Evolutionary conservation across 2,113 vertebrate genomes (phyloP), one percentile per base, ranked within the genome.

Genomic region (Acrocephalus kingi): DNA sequence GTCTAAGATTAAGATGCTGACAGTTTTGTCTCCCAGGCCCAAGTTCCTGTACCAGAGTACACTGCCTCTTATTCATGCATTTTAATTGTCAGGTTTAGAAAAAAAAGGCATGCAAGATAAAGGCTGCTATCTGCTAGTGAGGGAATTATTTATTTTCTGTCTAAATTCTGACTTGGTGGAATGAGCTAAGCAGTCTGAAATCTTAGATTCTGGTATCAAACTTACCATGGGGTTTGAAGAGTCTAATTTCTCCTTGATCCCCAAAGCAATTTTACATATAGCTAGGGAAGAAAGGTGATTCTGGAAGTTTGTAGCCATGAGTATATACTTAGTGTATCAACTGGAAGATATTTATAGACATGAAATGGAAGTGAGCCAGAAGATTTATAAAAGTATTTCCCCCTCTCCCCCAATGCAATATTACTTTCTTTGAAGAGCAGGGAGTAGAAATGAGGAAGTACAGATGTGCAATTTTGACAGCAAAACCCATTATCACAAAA

Each of bases 1-100:
- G 66, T 64, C 77, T 79, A 54, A 93, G 62, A 95, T 87, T 39
- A 91, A 85, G 63, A 93, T 90, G 84, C 87, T 91, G 84, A 94
- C 89, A 93, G 75, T 51, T 94, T 58, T 63, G 39, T 88, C 87
- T 96, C 59, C 54, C 39, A 87, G 74, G 87, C 78, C 54, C 46
- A 63, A 94, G 75, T 62, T 97, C 58, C 81, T 87, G 62, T 41
- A 79, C 51, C 33, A 76, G 55, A 62, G 33, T 49, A 66, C 18
- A 55, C 25, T 51, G 58, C 25, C 28, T 62, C 77, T 79, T 84
- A 68, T 35, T 85, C 76, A 52, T 46, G 28, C 54, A 89, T 72
- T 66, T 93, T 83, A 95, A 94, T 82, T 87, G 62, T 71, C 39
- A 73, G 62, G 48, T 85, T 79, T 56, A 69, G 15, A 15, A 61